Evolutionary conservation across 2,113 vertebrate genomes (phyloP), one percentile per base, ranked within the genome.

Genomic region (Strigops habroptila): DNA sequence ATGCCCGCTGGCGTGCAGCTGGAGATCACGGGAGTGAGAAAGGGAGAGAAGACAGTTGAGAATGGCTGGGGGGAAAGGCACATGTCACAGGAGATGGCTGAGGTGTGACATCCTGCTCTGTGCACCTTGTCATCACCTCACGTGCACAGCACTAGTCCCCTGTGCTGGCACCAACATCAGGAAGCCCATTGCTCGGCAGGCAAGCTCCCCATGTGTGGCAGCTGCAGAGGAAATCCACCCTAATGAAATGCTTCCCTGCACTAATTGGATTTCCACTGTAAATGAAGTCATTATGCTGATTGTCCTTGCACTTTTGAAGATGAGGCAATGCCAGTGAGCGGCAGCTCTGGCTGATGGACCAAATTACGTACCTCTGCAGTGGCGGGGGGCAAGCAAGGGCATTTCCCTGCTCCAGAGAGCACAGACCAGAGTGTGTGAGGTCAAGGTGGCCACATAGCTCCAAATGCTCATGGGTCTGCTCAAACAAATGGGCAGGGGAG

Each of bases 121-220:
- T 51, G 33, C 39, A n/a, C 51, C 62, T 44, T 68, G 67, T 82
- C 86, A 68, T 71, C 3, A 1, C 30, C 69, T 46, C 2, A 0
- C 4, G 1, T 24, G 68, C 52, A 27, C 55, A 1, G 30, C 12
- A 12, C 44, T 46, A 60, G 43, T 65, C 19, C 18, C 31, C 43
- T 2, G 14, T 7, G 82, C 78, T 55, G 64, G 57, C 27, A 28
- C 3, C 10, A 6, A 13, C 15, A 7, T 2, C 70, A 60, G 53
- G 0, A 0, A 55, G 19, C 35, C 48, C 1, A 0, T 27, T 19
- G 0, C 8, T 27, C 2, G 0, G 11, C 12, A 2, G 35, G 8
- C 21, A 1, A 64, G 48, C 48, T 84, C 57, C 68, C 53, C 1
- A 1, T 1, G 12, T 8, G 18, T 43, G 60, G 77, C 78, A 70